Conservation (phyloP, 1,140 invertebrate species). For the Leptinotarsa lineolata region DNA sequence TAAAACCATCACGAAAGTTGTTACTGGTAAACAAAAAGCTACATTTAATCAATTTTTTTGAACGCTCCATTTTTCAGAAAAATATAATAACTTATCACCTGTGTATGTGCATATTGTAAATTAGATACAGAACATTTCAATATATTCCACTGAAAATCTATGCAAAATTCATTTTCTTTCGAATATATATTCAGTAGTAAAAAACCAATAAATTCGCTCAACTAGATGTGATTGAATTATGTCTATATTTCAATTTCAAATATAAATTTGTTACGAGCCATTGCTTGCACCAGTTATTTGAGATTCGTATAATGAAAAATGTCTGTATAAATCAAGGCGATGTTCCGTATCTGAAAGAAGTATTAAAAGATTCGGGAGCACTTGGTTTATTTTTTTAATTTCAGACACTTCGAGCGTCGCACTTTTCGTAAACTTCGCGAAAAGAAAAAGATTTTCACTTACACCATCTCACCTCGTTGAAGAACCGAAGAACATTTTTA, state of each 20-base stretch:
- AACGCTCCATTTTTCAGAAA: too few relatives aligned
- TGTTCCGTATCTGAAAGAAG: background rate
- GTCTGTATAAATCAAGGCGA: conserved; percentile 19
- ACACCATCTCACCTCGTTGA: too few relatives aligned
- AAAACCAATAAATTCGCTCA: background rate
- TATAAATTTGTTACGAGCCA: conserved; percentile 19
- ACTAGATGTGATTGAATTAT: conserved; percentile 8
- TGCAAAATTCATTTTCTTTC: too few relatives aligned
- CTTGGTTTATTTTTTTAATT: conserved; percentile 20
- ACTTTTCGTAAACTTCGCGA: background rate
- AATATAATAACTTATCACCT: too few relatives aligned
- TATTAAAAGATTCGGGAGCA: conserved; percentile 13
- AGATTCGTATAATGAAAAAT: conserved; percentile 21
- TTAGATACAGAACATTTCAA: too few relatives aligned
- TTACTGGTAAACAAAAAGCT: too few relatives aligned
- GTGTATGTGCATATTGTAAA: too few relatives aligned
- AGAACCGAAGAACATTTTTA: too few relatives aligned
- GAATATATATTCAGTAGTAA: background rate
- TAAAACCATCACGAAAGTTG: too few relatives aligned
- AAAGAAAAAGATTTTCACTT: too few relatives aligned
- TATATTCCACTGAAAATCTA: too few relatives aligned
- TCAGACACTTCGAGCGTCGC: conserved; percentile 1
- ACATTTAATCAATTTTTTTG: too few relatives aligned
- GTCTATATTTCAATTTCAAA: background rate
- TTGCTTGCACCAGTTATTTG: conserved; percentile 16